Percentiles rank a stretch among this genome's conserved stretches.
phyloP scores from a whole-genome alignment of 2,797 vertebrate genomes.

The Anabas testudineus region DNA sequence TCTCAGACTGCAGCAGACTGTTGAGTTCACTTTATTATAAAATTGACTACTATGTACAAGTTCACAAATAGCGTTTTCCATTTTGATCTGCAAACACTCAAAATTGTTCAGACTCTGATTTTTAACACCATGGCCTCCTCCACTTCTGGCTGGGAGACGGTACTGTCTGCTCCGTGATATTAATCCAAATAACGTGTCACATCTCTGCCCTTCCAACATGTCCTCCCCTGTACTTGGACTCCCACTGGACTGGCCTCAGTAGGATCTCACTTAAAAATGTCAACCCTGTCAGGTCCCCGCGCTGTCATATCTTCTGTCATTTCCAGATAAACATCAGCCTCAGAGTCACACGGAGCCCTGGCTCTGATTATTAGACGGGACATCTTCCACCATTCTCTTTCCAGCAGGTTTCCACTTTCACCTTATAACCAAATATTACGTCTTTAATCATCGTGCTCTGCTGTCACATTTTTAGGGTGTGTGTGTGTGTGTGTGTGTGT shows the following conservation, averaged over 20 bases:
- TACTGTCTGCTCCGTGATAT: conserved; percentile 34
- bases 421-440: conserved; percentile 19
- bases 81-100: no score
- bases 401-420: conserved; percentile 31
- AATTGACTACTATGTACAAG: no score
- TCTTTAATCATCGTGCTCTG: conserved; percentile 31
- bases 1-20: no score
- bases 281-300: conserved; percentile 55
- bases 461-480: no score
- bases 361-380: conserved; percentile 39
- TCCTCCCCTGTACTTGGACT: conserved; percentile 31
- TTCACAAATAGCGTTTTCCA: no score
- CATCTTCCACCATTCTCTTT: conserved; percentile 8
- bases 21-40: no score
- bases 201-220: conserved; percentile 23
- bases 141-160: no score
- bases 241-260: conserved; percentile 47
- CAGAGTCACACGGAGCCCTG: conserved; percentile 8
- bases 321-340: conserved; percentile 48
- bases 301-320: conserved; percentile 49
- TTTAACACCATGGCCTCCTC: no score
- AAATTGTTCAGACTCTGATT: no score
- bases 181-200: conserved; percentile 47
- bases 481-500: conserved; percentile 11
- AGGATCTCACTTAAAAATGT: conserved; percentile 65